These are phyloP conservation scores for Cladopsammia gracilis DNA, from an alignment of 64 coral and sea anemone genomes.

Conservation along the genomic window DNA sequence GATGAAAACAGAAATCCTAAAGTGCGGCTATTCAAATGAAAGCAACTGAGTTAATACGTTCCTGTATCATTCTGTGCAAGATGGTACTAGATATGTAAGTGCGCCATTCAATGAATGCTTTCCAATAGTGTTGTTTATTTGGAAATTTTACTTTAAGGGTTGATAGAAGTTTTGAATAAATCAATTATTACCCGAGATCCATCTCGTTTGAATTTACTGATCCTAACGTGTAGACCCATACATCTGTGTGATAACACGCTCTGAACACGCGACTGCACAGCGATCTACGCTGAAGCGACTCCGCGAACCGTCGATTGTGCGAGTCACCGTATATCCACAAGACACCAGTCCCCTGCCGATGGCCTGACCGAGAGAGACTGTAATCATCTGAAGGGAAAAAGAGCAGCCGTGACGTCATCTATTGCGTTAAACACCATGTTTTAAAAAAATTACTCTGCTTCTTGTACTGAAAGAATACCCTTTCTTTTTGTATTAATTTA, in stretches of 20 bases:
- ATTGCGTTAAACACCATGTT: not conserved
- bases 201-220: slow-evolving; percentile 41
- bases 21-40: too few relatives aligned
- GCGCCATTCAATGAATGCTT: too few relatives aligned
- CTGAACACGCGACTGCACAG: slow-evolving; percentile 75
- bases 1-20: too few relatives aligned
- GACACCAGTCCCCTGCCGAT: slow-evolving; percentile 74
- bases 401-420: not conserved
- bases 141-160: not conserved
- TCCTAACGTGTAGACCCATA: slow-evolving; percentile 80
- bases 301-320: slow-evolving; percentile 76
- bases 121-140: not conserved
- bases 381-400: not conserved
- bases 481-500: too few relatives aligned
- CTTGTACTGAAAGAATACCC: too few relatives aligned
- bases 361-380: slow-evolving; percentile 31
- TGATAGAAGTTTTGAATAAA: not conserved
- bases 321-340: slow-evolving; percentile 94
- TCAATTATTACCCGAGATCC: slow-evolving; percentile 57
- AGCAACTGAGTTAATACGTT: too few relatives aligned
- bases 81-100: too few relatives aligned
- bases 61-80: too few relatives aligned
- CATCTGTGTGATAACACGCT: slow-evolving; percentile 80
- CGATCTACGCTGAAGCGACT: slow-evolving; percentile 58
- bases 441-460: too few relatives aligned